Evolutionary conservation across 2,797 vertebrate species (phyloP).

Genomic region (Meda fulgida): DNA sequence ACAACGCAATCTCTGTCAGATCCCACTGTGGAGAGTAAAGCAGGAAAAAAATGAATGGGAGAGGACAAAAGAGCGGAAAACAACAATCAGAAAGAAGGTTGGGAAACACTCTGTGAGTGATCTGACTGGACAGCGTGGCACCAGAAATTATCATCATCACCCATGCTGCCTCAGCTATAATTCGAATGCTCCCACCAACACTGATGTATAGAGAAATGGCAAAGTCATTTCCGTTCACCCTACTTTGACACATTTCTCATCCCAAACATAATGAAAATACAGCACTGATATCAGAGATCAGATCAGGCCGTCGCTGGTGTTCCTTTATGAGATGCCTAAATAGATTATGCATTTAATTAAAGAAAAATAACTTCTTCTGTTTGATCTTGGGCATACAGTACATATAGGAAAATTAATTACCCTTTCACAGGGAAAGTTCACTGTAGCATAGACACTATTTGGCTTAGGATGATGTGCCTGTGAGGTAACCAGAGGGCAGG

Average conservation of each 20-base stretch:
- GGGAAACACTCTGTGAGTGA: slow-evolving; percentile 38
- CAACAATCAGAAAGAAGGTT: slow-evolving; percentile 20
- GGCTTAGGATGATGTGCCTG: slow-evolving; percentile 49
- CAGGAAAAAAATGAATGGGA: background rate
- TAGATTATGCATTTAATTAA: slow-evolving; percentile 50
- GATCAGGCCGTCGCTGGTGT: background rate
- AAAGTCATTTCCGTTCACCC: background rate
- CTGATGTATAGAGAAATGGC: slow-evolving; percentile 25
- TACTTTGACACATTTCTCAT: slow-evolving; percentile 24
- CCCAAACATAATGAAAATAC: slow-evolving; percentile 1
- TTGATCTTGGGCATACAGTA: slow-evolving; percentile 41
- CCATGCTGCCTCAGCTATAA: slow-evolving; percentile 23
- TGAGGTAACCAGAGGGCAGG: slow-evolving; percentile 33
- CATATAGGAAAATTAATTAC: slow-evolving; percentile 29
- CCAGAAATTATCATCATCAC: slow-evolving; percentile 46
- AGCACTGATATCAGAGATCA: slow-evolving; percentile 23
- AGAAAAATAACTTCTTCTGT: slow-evolving; percentile 58
- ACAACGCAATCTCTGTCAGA: slow-evolving; percentile 8
- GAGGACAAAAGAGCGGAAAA: slow-evolving; percentile 34
- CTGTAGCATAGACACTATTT: slow-evolving; percentile 33
- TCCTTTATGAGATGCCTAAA: slow-evolving; percentile 19
- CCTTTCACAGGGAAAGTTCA: slow-evolving; percentile 37
- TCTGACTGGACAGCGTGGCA: slow-evolving; percentile 40
- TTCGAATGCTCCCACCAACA: slow-evolving; percentile 15
- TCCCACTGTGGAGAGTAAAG: background rate